These are phyloP conservation scores for Crax fasciolata DNA, from an alignment of 2,797 vertebrate genomes.

Conservation along the genomic window DNA sequence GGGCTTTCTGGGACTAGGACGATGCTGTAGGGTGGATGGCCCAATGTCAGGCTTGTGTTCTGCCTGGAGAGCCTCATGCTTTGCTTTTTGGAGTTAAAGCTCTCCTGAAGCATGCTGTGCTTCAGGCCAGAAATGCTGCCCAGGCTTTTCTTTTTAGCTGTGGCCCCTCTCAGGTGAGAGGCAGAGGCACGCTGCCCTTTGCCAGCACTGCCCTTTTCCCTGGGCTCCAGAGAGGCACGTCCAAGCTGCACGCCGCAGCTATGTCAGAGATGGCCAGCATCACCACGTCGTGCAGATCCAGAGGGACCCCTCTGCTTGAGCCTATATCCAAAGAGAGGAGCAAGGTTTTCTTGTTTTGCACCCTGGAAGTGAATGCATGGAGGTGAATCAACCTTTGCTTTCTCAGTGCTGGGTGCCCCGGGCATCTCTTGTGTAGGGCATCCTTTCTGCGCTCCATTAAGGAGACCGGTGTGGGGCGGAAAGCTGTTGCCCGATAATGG, in stretches of 20 bases:
- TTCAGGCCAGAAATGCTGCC: not conserved
- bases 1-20: not conserved
- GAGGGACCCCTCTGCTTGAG: not conserved
- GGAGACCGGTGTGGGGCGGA: conserved; percentile 40
- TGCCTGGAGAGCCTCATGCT: not conserved
- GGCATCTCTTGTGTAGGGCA: not conserved
- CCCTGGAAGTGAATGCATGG: not conserved
- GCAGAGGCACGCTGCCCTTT: not conserved
- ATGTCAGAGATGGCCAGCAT: not conserved
- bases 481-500: conserved; percentile 56
- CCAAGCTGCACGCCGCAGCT: not conserved
- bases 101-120: not conserved
- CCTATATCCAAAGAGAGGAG: not conserved
- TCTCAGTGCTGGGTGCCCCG: not conserved
- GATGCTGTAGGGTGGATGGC: not conserved
- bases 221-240: not conserved
- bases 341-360: not conserved
- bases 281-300: not conserved
- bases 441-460: conserved; percentile 41
- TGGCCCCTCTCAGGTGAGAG: not conserved
- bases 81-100: not conserved
- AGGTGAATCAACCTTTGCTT: not conserved
- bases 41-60: not conserved
- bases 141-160: not conserved
- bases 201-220: not conserved